These are phyloP conservation scores for Capreolus pygargus DNA, from an alignment of 2,113 vertebrate species.

Conservation along the genomic window DNA sequence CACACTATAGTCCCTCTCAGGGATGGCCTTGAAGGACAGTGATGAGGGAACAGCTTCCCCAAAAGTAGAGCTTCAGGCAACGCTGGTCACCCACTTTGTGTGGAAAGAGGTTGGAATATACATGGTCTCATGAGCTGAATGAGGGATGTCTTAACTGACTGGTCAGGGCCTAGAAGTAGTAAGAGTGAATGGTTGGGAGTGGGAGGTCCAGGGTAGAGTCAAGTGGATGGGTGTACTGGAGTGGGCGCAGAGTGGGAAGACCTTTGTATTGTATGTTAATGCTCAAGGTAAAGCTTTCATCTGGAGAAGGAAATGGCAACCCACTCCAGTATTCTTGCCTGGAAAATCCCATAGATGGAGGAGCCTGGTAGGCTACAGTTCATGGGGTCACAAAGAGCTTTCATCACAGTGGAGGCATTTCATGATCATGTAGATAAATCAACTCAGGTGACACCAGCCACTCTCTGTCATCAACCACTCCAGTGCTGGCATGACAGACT, in stretches of 20 bases:
- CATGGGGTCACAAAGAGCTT: neutral
- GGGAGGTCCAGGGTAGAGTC: neutral
- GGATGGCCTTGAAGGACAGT: neutral
- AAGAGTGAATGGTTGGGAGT: neutral
- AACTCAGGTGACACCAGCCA: neutral
- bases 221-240: neutral
- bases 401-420: neutral
- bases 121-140: neutral
- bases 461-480: neutral
- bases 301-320: too few species aligned
- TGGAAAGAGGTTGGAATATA: neutral
- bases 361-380: too few species aligned
- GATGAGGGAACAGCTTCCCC: neutral
- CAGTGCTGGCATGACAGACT: neutral
- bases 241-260: neutral
- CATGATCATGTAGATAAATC: neutral
- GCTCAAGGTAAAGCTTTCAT: neutral
- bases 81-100: neutral
- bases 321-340: too few species aligned
- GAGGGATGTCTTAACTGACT: neutral
- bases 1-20: neutral
- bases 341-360: too few species aligned
- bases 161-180: neutral
- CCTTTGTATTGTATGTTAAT: neutral
- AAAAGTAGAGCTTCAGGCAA: neutral